Conservation (phyloP, 2,113 vertebrate species). For the Hippocampus barbouri region DNA sequence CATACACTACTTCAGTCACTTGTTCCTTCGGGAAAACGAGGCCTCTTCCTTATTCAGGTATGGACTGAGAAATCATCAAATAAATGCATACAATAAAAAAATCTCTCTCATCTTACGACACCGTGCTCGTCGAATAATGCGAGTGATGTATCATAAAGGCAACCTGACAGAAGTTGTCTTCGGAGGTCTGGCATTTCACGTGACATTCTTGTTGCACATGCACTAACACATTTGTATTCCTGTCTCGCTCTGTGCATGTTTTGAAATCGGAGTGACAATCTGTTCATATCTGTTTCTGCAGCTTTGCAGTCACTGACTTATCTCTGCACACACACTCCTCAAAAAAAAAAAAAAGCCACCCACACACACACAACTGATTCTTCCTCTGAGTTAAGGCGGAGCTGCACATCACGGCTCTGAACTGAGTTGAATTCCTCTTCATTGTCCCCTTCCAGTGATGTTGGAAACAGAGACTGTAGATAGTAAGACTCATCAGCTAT, state of each 20-base stretch:
- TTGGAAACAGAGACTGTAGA: conserved; percentile 35
- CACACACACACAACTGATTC: background rate
- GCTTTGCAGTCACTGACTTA: conserved; percentile 26
- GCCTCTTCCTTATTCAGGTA: conserved; percentile 16
- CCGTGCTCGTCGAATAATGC: conserved; percentile 9
- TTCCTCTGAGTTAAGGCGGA: conserved; percentile 6
- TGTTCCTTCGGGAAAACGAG: conserved; percentile 6
- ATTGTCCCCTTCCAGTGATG: conserved; percentile 24
- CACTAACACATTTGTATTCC: conserved; percentile 26
- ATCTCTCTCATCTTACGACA: conserved; percentile 11
- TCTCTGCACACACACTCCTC: conserved; percentile 14
- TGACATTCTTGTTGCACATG: conserved; percentile 19
- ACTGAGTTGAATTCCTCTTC: background rate
- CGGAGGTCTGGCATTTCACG: conserved; percentile 1
- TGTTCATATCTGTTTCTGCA: conserved; percentile 36
- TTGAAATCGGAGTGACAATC: conserved; percentile 41
- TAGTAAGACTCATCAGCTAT: conserved; percentile 48
- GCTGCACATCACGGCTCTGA: conserved; percentile 4
- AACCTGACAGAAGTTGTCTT: conserved; percentile 27
- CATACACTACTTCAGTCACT: conserved; percentile 7
- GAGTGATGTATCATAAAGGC: conserved; percentile 13
- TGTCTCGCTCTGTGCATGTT: conserved; percentile 3
- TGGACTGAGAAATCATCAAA: conserved; percentile 17
- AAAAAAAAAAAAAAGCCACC: conserved; percentile 14
- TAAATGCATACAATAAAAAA: background rate